Percentiles rank a stretch among this genome's conserved stretches.
These are phyloP conservation scores for Siderastrea siderea DNA, from an alignment of 92 coral and sea anemone genomes.

Conservation along the genomic window DNA sequence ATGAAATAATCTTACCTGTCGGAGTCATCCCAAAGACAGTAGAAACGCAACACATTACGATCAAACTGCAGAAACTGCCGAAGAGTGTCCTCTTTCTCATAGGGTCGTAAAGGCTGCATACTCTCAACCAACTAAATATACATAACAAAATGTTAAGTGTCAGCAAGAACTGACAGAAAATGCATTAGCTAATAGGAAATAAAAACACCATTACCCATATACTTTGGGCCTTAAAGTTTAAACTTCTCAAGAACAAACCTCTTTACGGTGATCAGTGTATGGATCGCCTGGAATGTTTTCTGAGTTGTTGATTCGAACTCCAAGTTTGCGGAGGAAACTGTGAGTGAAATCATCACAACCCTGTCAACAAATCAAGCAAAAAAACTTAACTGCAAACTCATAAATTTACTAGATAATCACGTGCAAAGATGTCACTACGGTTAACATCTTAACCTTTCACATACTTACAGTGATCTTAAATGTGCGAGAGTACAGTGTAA, in stretches of 20 bases:
- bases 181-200: neutral
- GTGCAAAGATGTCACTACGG: neutral
- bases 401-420: neutral
- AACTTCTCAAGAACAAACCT: constrained; percentile 54
- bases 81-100: constrained; percentile 97
- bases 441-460: no score
- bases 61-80: constrained; percentile 96
- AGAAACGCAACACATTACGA: constrained; percentile 91
- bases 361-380: constrained; percentile 20
- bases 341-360: constrained; percentile 99
- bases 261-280: constrained; percentile 83
- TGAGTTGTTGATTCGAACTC: constrained; percentile 83
- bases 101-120: constrained; percentile 98
- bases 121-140: constrained; percentile 86
- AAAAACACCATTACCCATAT: neutral
- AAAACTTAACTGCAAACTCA: neutral
- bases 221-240: neutral
- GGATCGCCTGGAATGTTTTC: constrained; percentile 89
- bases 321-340: constrained; percentile 95
- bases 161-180: neutral
- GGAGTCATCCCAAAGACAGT: constrained; percentile 95
- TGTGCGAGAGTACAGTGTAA: constrained; percentile 88
- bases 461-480: constrained; percentile 93
- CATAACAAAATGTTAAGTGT: neutral
- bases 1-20: constrained; percentile 62